Evolutionary conservation across 2,888 invertebrate genomes (phyloP), one percentile per base, ranked within the genome.

Genomic region (Xanthorhoe designata): DNA sequence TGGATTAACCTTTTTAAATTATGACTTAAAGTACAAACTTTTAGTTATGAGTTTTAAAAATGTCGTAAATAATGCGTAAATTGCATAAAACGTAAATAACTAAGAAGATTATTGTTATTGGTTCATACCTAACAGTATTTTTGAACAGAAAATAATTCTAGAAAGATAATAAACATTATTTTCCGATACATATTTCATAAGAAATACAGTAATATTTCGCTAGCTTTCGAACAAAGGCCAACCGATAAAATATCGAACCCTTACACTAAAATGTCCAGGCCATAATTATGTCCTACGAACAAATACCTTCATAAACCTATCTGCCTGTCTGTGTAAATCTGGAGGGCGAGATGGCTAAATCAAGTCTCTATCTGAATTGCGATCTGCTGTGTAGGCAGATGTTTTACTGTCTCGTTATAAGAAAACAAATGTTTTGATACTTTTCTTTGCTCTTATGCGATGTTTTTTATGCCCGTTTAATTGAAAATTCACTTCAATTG

Each of bases 301-400:
- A 76, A 78, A 80, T 76, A 81, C 81, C 83, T 79, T 77, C 85
- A 87, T 91, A 91, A 91, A 90, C 80, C 85, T 85, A 84, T 83
- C 78, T 63, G 71, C 72, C 78, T 75, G 74, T 75, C 80, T 75
- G 73, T 78, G 86, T 91, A 91, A 91, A 89, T 92, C 88, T 80
- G 72, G 75, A 68, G 52, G 75, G 73, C 80, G 76, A 83, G 83
- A 88, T 89, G 87, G 72, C 89, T 92, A 91, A 92, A 92, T 92
- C 91, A 91, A 84, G 81, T 68, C 74, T 77, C 78, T 90, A 92
- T 92, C 91, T 83, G 78, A 76, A 77, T 78, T 78, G 83, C 82
- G 81, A 90, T 91, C 91, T 84, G 74, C 69, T 59, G 71, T 81
- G 83, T 84, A 83, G 78, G 82, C 76, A 79, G 79, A 69, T 77